Base-by-base conservation (phyloP, 2,113 vertebrate species). In the Entosphenus tridentatus region DNA sequence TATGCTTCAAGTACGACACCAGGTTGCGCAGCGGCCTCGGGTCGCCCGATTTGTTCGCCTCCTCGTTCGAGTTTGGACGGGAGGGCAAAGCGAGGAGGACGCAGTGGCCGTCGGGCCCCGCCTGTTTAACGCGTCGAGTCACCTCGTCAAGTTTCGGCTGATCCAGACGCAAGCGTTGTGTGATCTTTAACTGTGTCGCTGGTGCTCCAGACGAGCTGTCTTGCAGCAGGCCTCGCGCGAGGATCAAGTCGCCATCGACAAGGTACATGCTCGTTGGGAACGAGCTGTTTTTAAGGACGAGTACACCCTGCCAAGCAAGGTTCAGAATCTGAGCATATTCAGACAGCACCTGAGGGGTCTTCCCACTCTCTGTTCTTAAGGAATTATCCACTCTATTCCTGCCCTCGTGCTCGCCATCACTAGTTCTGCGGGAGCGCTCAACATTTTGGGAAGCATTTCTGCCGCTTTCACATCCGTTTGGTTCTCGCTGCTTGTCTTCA, bases 1-100 rank as follows among this genome's bases (percentile, higher is more conserved):
- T 98, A 87, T 98, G 93, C 83, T 96, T 97, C 83, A 97, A 84
- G 75, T 98, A 98, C 74, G 92, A 98, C 77, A 98, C 93, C 80
- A 98, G 86, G 85, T 98, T 98, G 78, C 90, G 89, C 75, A 98
- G 84, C 0, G 93, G 93, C 75, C 92, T 84, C 79, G 96, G 92
- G 83, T 98, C 91, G 70, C 80, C 78, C 0, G 83, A 77, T 3
- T 83, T 78, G 16, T 82, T 72, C 74, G 78, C 83, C 75, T 96
- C 93, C n/a, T 65, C 62, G 10, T 10, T 21, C 0, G 85, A 83
- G 71, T 78, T 75, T 70, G 88, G 72, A 18, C 67, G 8, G 0
- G 89, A 87, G 39, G 91, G 92, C 74, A 98, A 85, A 3, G 93
- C 93, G 72, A 98, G 72, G 7, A 98, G 87, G 75, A 98, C 82